Conservation (phyloP, 2,797 vertebrate species). For the Sebastes jordani region DNA sequence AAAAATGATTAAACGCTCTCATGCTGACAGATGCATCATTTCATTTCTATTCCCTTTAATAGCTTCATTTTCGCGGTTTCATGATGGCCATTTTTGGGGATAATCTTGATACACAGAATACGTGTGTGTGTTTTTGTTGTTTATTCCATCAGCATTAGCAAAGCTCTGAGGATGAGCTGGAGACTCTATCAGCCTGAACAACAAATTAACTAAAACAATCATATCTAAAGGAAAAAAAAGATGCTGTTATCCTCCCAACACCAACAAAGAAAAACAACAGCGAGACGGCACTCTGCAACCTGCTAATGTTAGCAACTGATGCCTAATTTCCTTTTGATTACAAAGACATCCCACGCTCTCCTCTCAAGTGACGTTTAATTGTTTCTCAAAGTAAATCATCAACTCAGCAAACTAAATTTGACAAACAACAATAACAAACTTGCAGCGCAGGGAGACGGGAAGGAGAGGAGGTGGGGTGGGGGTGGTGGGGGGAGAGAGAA, state of each 20-base stretch:
- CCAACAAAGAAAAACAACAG: conserved; percentile 50
- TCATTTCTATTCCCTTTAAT: conserved; percentile 28
- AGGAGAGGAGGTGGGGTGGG: not conserved
- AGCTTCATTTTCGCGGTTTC: conserved; percentile 22
- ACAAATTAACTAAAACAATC: conserved; percentile 63
- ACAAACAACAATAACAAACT: conserved; percentile 75
- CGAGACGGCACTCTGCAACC: conserved; percentile 52
- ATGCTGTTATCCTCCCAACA: conserved; percentile 27
- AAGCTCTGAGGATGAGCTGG: conserved; percentile 54
- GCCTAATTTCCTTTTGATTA: conserved; percentile 83
- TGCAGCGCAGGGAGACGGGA: conserved; percentile 50
- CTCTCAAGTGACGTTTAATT: conserved; percentile 80
- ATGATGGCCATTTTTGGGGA: conserved; percentile 28
- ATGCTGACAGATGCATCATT: not conserved
- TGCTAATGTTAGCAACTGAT: conserved; percentile 74
- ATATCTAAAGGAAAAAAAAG: conserved; percentile 43
- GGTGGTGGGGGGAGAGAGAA: not conserved
- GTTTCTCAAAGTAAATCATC: conserved; percentile 82
- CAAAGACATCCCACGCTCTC: conserved; percentile 78
- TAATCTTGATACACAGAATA: conserved; percentile 30
- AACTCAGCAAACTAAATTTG: conserved; percentile 80
- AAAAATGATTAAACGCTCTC: not conserved
- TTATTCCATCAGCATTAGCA: conserved; percentile 49
- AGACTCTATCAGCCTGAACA: conserved; percentile 33
- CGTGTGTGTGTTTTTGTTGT: conserved; percentile 15